A percentile compares a stretch with the other conserved stretches of the same genome.
Conservation (phyloP, 2,888 invertebrate genomes). For the Tridacna gigas region DNA sequence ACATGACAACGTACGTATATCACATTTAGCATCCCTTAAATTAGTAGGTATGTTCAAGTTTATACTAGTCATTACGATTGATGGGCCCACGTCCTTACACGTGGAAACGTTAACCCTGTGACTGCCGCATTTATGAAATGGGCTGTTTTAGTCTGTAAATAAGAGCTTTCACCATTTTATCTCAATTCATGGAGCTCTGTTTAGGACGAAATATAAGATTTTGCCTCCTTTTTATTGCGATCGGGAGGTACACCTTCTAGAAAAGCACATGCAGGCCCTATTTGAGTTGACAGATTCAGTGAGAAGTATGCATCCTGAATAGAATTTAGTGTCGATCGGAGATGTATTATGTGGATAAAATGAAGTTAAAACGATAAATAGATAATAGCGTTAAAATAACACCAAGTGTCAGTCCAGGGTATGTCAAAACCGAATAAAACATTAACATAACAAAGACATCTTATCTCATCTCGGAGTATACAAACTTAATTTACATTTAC, state of each 20-base stretch:
- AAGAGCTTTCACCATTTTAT: too few relatives aligned
- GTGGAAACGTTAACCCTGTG: too few relatives aligned
- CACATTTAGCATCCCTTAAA: too few relatives aligned
- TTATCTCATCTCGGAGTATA: slow-evolving; percentile 36
- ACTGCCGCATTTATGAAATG: too few relatives aligned
- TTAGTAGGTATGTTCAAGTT: not conserved
- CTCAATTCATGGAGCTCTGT: too few relatives aligned
- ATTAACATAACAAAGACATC: slow-evolving; percentile 32
- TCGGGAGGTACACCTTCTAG: too few relatives aligned
- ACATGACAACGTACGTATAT: too few relatives aligned
- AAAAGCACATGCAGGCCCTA: too few relatives aligned
- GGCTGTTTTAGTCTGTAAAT: too few relatives aligned
- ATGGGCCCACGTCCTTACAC: not conserved
- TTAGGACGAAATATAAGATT: too few relatives aligned
- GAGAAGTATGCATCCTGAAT: not conserved
- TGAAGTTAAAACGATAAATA: slow-evolving; percentile 32
- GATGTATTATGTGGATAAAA: slow-evolving; percentile 23
- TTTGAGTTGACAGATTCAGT: not conserved
- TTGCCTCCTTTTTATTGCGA: too few relatives aligned
- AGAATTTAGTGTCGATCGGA: not conserved
- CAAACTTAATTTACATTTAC: slow-evolving; percentile 34
- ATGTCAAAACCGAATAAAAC: slow-evolving; percentile 21
- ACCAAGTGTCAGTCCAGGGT: slow-evolving; percentile 11
- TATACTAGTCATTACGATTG: not conserved
- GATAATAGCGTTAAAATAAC: slow-evolving; percentile 28